phyloP scores from a whole-genome alignment of 2,888 invertebrate genomes.

The Acanthacorydalis orientalis region DNA sequence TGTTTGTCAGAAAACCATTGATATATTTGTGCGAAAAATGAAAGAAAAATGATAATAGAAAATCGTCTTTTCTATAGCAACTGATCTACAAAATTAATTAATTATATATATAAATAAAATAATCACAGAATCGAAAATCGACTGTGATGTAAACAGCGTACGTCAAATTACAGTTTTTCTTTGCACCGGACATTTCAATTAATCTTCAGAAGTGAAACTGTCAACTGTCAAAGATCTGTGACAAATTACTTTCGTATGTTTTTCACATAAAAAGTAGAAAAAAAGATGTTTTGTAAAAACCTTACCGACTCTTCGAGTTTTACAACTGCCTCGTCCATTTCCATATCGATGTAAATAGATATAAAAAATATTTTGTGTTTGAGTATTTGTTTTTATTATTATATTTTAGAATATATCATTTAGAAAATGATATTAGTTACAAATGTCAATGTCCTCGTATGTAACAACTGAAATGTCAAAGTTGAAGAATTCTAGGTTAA shows the following conservation, averaged over 20 bases:
- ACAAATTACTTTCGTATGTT: neutral
- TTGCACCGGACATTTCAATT: too few species aligned
- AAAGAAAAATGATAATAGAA: too few species aligned
- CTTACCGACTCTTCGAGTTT: constrained; percentile 23
- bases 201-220: too few species aligned
- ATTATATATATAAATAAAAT: too few species aligned
- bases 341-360: neutral
- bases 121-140: too few species aligned
- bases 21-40: too few species aligned
- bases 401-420: neutral
- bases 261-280: neutral
- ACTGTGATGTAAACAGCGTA: too few species aligned
- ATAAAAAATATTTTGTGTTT: neutral
- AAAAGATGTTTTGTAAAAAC: constrained; percentile 1
- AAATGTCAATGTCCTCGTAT: neutral
- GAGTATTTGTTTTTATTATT: neutral
- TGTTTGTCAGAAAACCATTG: too few species aligned
- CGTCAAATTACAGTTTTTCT: too few species aligned
- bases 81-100: too few species aligned
- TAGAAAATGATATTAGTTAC: neutral
- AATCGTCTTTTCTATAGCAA: too few species aligned
- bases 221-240: too few species aligned
- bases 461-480: neutral
- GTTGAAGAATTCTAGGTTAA: neutral
- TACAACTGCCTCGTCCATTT: constrained; percentile 22